A percentile compares a stretch with the other conserved stretches of the same genome.
Conservation (phyloP, 2,888 invertebrate genomes). For the Thecocarcelia acutangulata region DNA sequence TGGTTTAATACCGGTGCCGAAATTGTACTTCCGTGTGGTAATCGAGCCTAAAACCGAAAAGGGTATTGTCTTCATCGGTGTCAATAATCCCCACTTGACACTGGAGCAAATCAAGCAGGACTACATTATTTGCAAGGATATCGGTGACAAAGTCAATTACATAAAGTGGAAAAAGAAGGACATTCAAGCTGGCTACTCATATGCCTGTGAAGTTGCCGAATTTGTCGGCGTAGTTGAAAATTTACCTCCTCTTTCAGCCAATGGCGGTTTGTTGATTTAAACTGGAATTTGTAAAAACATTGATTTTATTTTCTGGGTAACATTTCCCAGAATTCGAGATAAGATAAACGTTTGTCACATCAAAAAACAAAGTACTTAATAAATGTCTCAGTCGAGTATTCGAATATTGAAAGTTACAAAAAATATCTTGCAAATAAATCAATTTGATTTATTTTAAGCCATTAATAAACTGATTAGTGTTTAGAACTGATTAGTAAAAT, state of each 20-base stretch:
- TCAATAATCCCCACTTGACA: constrained; percentile 80
- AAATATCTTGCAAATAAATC: too few relatives aligned
- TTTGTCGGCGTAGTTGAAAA: constrained; percentile 75
- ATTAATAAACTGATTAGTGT: too few relatives aligned
- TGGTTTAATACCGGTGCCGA: constrained; percentile 83
- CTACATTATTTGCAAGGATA: constrained; percentile 77
- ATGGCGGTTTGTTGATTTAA: constrained; percentile 75
- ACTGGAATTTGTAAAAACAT: not conserved
- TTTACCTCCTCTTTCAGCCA: constrained; percentile 75
- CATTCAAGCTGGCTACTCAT: constrained; percentile 77
- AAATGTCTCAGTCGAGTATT: too few relatives aligned
- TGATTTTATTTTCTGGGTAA: not conserved
- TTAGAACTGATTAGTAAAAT: too few relatives aligned
- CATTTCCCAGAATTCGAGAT: too few relatives aligned
- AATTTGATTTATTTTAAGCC: too few relatives aligned
- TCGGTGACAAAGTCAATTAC: constrained; percentile 76
- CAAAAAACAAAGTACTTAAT: too few relatives aligned
- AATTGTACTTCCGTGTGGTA: constrained; percentile 84
- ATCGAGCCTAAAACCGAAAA: constrained; percentile 81
- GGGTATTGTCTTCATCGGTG: constrained; percentile 83
- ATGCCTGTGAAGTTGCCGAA: constrained; percentile 78
- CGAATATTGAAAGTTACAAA: too few relatives aligned
- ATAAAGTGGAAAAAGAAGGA: constrained; percentile 76
- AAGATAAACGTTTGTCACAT: too few relatives aligned
- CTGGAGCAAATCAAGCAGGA: constrained; percentile 75